These are phyloP conservation scores for Ceryle rudis DNA, from an alignment of 2,797 vertebrate species.

Conservation along the genomic window DNA sequence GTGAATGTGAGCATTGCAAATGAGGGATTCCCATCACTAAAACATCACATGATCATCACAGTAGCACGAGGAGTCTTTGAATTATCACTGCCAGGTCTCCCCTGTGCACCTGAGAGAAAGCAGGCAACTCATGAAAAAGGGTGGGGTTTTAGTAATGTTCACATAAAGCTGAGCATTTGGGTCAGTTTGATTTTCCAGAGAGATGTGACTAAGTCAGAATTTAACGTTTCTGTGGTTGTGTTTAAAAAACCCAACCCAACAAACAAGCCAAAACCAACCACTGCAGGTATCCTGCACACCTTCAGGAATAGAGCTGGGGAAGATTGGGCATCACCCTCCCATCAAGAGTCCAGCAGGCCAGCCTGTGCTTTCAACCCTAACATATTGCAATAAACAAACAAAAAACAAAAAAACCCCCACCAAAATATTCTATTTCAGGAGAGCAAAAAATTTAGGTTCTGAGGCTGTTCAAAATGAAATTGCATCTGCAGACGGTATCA, in stretches of 20 bases:
- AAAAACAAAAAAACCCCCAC: neutral
- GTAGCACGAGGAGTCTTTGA: neutral
- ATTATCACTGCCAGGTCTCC: neutral
- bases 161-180: slow-evolving; percentile 18
- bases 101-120: neutral
- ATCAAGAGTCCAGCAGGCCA: neutral
- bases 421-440: neutral
- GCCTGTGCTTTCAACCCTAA: neutral
- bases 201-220: neutral
- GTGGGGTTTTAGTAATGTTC: neutral
- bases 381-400: neutral
- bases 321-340: neutral
- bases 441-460: neutral
- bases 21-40: neutral
- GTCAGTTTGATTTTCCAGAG: neutral
- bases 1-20: neutral
- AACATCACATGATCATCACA: neutral
- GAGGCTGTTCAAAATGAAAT: neutral
- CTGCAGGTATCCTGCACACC: neutral
- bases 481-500: neutral
- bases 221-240: neutral
- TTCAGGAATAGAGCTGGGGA: neutral
- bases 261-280: neutral
- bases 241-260: neutral
- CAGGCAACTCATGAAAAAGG: neutral